Conservation (phyloP, 2,113 vertebrate species). For the Campylomormyrus tamandua region DNA sequence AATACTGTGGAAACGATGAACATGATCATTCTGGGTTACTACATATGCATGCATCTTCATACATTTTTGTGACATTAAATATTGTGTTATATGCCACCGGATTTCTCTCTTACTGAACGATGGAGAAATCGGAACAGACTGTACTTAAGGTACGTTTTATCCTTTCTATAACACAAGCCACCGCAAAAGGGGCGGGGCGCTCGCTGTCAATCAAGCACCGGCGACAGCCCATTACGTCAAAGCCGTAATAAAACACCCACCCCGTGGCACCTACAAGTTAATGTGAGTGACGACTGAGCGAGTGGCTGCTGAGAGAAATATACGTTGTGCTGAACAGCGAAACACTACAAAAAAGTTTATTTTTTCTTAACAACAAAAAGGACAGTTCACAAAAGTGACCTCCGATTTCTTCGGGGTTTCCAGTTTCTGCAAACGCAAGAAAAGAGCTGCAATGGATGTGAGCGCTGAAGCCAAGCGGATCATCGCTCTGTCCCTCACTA, state of each 20-base stretch:
- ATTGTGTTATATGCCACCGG: not conserved
- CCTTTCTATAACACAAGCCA: not conserved
- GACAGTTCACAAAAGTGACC: not conserved
- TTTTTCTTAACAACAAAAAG: not conserved
- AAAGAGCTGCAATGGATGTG: slow-evolving; percentile 46
- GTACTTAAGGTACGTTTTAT: not conserved
- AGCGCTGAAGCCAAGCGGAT: slow-evolving; percentile 67
- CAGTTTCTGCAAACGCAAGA: not conserved
- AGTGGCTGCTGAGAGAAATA: not conserved
- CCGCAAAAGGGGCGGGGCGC: slow-evolving; percentile 12
- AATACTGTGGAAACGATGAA: not conserved
- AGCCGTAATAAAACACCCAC: slow-evolving; percentile 26
- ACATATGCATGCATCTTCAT: not conserved
- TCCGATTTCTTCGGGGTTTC: slow-evolving; percentile 18
- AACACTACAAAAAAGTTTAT: not conserved
- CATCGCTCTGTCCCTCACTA: slow-evolving; percentile 66
- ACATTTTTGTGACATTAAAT: not conserved
- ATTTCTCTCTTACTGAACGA: not conserved
- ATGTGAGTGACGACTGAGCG: not conserved
- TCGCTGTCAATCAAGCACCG: slow-evolving; percentile 22
- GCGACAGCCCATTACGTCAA: slow-evolving; percentile 26
- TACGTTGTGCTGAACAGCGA: not conserved
- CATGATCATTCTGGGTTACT: not conserved
- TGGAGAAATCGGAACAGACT: not conserved
- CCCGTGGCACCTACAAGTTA: not conserved